These are phyloP conservation scores for Ectropis grisescens DNA, from an alignment of 1,140 invertebrate species.

Conservation along the genomic window DNA sequence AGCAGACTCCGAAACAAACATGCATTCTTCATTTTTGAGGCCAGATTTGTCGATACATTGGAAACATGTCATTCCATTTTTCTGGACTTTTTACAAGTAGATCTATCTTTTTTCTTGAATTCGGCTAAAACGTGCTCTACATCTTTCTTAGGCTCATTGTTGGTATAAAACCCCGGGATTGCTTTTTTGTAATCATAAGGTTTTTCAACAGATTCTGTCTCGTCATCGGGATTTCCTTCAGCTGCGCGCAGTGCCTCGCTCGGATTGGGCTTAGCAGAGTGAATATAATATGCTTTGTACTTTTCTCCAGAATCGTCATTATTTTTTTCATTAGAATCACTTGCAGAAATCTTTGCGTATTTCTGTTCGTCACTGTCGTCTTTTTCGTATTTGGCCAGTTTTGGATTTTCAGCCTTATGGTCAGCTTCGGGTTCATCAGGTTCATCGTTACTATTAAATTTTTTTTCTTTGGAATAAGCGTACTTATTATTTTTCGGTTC, in stretches of 20 bases:
- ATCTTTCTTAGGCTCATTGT: slow-evolving; percentile 72
- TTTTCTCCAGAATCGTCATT: slow-evolving; percentile 48
- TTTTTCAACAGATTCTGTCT: slow-evolving; percentile 26
- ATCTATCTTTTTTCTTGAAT: slow-evolving; percentile 77
- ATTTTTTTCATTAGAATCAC: slow-evolving; percentile 27
- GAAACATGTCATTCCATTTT: slow-evolving; percentile 82
- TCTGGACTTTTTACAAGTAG: slow-evolving; percentile 77
- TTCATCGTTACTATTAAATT: slow-evolving; percentile 71
- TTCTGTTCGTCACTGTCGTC: slow-evolving; percentile 31
- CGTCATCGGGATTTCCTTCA: slow-evolving; percentile 36
- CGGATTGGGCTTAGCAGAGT: slow-evolving; percentile 37
- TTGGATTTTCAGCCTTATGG: slow-evolving; percentile 39
- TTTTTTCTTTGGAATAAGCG: slow-evolving; percentile 74
- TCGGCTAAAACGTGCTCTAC: slow-evolving; percentile 78
- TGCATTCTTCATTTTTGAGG: slow-evolving; percentile 80
- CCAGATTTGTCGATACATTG: slow-evolving; percentile 77
- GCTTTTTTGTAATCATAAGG: slow-evolving; percentile 59
- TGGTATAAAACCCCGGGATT: slow-evolving; percentile 56
- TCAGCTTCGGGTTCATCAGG: slow-evolving; percentile 56
- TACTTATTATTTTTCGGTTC: slow-evolving; percentile 79
- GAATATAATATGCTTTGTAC: slow-evolving; percentile 58
- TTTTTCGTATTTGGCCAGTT: slow-evolving; percentile 43
- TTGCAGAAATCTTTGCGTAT: slow-evolving; percentile 19
- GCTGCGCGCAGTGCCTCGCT: slow-evolving; percentile 41
- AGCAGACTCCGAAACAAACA: slow-evolving; percentile 76